A percentile compares a stretch with the other conserved stretches of the same genome.
phyloP scores from a whole-genome alignment of 2,797 vertebrate genomes.

The Rhynchonycteris naso region DNA sequence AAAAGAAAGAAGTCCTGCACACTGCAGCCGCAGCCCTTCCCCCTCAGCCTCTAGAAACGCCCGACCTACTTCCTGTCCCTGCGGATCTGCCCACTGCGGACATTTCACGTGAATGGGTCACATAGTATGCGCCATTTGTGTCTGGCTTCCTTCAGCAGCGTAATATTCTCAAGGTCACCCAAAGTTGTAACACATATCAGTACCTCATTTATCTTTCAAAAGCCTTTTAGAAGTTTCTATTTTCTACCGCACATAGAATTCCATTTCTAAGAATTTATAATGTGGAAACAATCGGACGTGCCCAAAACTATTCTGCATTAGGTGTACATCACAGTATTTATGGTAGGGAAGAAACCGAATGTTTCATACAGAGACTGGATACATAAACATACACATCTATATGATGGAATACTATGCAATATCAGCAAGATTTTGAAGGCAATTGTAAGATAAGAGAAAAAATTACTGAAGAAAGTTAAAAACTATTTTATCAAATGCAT shows the following conservation, averaged over 20 bases:
- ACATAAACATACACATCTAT: neutral
- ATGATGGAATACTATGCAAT: neutral
- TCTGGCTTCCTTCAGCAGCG: neutral
- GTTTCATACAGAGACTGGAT: neutral
- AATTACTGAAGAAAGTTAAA: constrained; percentile 19
- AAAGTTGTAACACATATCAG: neutral
- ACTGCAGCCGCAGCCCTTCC: neutral
- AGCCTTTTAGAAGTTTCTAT: neutral
- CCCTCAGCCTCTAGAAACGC: neutral
- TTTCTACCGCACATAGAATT: neutral
- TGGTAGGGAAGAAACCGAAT: neutral
- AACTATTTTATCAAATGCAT: neutral
- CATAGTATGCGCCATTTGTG: neutral
- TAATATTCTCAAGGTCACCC: neutral
- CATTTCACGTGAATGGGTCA: neutral
- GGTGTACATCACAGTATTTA: neutral
- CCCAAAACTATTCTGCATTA: neutral
- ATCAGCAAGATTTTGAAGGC: neutral
- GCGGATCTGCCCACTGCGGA: neutral
- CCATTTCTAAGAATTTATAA: neutral
- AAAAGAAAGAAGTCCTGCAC: neutral
- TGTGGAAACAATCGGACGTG: constrained; percentile 21
- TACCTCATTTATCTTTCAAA: constrained; percentile 13
- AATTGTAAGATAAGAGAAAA: neutral
- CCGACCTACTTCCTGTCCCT: neutral